Evolutionary conservation across 2,888 invertebrate genomes (phyloP), one percentile per base, ranked within the genome.

Genomic region (Ormyrus labotus): DNA sequence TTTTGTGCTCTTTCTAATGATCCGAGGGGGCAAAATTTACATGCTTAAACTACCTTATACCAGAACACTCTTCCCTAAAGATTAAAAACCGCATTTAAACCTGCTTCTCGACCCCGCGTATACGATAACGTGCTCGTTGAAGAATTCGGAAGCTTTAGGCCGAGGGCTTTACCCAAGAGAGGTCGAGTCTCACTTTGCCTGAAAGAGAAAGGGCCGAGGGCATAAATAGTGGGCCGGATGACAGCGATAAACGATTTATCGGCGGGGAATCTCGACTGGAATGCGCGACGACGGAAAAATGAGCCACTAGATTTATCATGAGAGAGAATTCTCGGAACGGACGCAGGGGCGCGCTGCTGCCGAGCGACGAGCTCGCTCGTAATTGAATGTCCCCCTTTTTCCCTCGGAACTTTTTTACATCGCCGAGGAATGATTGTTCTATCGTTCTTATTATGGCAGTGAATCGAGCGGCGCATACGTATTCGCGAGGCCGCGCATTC

Each of bases 231-330:
- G 60, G 48, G 55, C n/a, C 19, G 57, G 64, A 65, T 19, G 67
- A 67, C 80, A 80, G 67, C 80, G 70, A 72, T 80, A 76, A 80
- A 80, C 75, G 76, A 80, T 80, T 76, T 76, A 80, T 76, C 67
- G 75, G 9, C 6, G 48, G 51, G 70, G 75, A 71, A 76, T 75
- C 80, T 71, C 57, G 71, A 64, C 57, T 57, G 76, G 80, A 75
- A 80, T 76, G 76, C 51, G 57, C 67, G 61, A 61, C 68, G 80
- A 80, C 47, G 63, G 80, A 80, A 76, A 80, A 80, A 80, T 80
- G 72, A 80, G 76, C 67, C 45, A 8, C 51, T 70, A 65, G 65
- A 75, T 80, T 75, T 80, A 80, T 80, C 19, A 70, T 19, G 48
- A 13, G 10, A 34, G 58, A 69, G 58, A 72, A 72, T 69, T 65